Evolutionary conservation across 2,888 invertebrate species (phyloP).

Genomic region (Priapulus caudatus): DNA sequence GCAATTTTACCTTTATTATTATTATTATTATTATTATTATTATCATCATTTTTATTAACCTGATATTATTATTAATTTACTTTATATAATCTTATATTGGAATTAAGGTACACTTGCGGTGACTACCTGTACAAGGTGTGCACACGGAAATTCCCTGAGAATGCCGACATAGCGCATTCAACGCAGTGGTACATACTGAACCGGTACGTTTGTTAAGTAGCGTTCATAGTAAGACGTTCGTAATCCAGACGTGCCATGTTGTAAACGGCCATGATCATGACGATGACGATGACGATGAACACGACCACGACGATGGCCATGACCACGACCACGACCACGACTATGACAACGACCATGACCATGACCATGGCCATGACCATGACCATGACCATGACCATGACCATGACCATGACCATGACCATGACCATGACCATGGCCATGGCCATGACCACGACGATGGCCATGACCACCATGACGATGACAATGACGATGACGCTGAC

Average conservation of each 20-base stretch:
- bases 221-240: not conserved
- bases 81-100: too few species aligned
- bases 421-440: conserved; percentile 1
- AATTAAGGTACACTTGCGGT: too few species aligned
- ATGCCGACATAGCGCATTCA: too few species aligned
- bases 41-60: too few species aligned
- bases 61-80: too few species aligned
- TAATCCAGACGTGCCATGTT: not conserved
- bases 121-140: too few species aligned
- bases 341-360: not conserved
- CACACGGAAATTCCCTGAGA: too few species aligned
- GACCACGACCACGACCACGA: not conserved
- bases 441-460: not conserved
- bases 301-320: not conserved
- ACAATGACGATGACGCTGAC: not conserved
- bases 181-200: too few species aligned
- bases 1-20: too few species aligned
- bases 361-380: not conserved
- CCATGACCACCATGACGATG: not conserved
- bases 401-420: not conserved
- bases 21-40: too few species aligned
- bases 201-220: too few species aligned
- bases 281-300: not conserved
- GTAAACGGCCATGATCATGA: not conserved
- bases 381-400: not conserved